Evolutionary conservation across 2,888 invertebrate species (phyloP), one percentile per base, ranked within the genome.

Genomic region (Sphaerophoria rueppellii): DNA sequence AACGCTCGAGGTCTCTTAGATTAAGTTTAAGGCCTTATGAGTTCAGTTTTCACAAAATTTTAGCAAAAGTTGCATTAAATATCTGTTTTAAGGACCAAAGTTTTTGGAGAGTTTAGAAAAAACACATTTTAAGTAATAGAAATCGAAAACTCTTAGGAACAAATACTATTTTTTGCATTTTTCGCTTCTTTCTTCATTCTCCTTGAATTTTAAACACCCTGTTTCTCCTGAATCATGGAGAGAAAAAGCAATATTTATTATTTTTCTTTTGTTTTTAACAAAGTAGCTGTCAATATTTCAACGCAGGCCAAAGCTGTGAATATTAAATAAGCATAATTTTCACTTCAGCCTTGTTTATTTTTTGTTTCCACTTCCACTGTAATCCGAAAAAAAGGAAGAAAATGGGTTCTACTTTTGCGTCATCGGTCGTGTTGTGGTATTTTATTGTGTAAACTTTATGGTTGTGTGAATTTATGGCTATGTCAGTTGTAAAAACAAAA

Each of bases 241-340:
- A 60, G 40, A 7, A 46, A n/a, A 11, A 46, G 2, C 11, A 1
- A 43, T 40, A 58, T 40, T 60, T 43, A 43, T 43, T 60, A 24
- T 6, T 24, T 60, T 60, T 60, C 43, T 60, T 43, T 60, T 60
- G 24, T 60, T 60, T 58, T 43, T 2, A 60, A 43, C 24, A 60
- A 60, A 60, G 60, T 60, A 60, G 60, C 60, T 60, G 60, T 60
- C 60, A 60, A 60, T 60, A 60, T 60, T 43, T 60, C 60, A 60
- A 60, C 60, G 60, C 40, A 43, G 60, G 60, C 60, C 12, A 60
- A 60, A 60, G 60, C 43, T n/a, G 60, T 43, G 43, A 60, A 60
- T 60, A 60, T 60, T 60, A 43, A 60, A 60, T 60, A 43, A 60
- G 40, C 40, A 60, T 60, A 60, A 60, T 60, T 60, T 60, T 60